Evolutionary conservation across 2,113 vertebrate species (phyloP).

Genomic region (Euleptes europaea): DNA sequence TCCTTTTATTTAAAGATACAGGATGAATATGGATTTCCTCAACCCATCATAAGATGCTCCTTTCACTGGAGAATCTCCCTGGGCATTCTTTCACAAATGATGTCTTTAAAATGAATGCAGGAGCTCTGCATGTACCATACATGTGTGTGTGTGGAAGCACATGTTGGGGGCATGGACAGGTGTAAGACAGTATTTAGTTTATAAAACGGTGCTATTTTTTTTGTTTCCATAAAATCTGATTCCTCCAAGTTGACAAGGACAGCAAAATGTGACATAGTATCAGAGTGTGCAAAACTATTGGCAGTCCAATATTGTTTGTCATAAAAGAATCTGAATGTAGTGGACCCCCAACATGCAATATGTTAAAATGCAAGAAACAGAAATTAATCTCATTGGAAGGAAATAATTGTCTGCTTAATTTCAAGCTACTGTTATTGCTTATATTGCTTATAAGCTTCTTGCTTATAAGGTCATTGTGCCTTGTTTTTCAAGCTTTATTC

Average conservation of each 20-base stretch:
- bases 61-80: background rate
- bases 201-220: background rate
- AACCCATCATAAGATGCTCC: background rate
- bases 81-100: background rate
- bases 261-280: background rate
- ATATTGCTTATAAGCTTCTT: constrained; percentile 17
- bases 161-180: no score
- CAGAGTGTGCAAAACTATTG: background rate
- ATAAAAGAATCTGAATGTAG: background rate
- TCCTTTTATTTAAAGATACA: no score
- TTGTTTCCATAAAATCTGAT: background rate
- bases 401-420: background rate
- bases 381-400: background rate
- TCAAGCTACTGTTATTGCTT: background rate
- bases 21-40: background rate
- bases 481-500: constrained; percentile 49
- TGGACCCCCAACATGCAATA: background rate
- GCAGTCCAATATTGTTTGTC: background rate
- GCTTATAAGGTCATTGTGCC: constrained; percentile 11
- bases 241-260: background rate
- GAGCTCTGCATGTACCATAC: background rate
- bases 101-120: background rate
- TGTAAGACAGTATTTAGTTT: background rate
- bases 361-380: background rate
- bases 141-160: no score